Percentiles rank a stretch among this genome's conserved stretches.
phyloP scores from a whole-genome alignment of 2,888 invertebrate genomes.

The Spilarctia lutea region DNA sequence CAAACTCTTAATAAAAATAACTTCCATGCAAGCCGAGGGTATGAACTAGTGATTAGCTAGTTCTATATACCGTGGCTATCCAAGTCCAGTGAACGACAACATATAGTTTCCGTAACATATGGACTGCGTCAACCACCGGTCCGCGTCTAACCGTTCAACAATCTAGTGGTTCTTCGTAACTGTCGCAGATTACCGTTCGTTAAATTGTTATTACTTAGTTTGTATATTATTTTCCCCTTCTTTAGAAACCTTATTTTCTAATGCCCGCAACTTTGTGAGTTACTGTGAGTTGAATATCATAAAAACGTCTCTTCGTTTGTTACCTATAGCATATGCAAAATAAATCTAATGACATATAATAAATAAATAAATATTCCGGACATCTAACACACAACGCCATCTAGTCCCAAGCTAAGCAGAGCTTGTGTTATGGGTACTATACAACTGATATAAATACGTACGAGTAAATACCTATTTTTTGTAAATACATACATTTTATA shows the following conservation, averaged over 20 bases:
- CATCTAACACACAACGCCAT: too few species aligned
- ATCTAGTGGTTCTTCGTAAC: slow-evolving; percentile 17
- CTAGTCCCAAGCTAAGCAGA: too few species aligned
- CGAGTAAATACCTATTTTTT: too few species aligned
- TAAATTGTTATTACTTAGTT: background rate
- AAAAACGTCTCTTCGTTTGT: background rate
- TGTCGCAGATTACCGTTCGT: slow-evolving; percentile 9
- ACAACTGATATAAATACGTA: too few species aligned
- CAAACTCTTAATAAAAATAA: background rate
- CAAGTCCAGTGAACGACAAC: slow-evolving; percentile 37
- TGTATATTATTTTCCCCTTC: background rate
- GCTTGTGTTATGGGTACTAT: too few species aligned
- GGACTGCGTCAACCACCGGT: slow-evolving; percentile 52
- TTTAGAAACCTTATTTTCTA: too few species aligned
- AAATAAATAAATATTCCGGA: too few species aligned
- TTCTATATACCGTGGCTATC: slow-evolving; percentile 27
- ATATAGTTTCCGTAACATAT: slow-evolving; percentile 52
- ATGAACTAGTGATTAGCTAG: background rate
- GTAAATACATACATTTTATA: too few species aligned
- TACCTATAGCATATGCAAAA: too few species aligned
- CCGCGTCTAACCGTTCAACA: slow-evolving; percentile 36
- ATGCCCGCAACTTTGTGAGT: too few species aligned
- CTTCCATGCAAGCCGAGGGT: background rate
- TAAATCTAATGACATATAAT: too few species aligned
- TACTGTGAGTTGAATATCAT: background rate